Evolutionary conservation across 1,140 invertebrate genomes (phyloP).

Genomic region (Leguminivora glycinivorella): DNA sequence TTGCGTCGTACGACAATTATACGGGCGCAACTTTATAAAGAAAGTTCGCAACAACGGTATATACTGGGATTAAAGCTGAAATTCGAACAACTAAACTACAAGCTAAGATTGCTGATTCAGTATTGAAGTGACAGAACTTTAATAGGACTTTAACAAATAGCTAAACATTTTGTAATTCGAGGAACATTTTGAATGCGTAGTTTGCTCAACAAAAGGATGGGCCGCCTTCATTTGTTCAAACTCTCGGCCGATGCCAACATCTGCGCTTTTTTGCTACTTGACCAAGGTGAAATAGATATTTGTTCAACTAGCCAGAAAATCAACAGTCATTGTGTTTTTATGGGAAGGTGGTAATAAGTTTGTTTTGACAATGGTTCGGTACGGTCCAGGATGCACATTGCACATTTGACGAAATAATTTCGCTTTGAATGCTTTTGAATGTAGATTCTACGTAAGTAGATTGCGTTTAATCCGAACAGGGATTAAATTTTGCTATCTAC

Average conservation of each 20-base stretch:
- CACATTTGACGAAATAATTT: slow-evolving; percentile 31
- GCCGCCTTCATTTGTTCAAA: slow-evolving; percentile 56
- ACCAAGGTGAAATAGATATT: slow-evolving; percentile 69
- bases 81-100: slow-evolving; percentile 28
- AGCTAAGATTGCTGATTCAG: slow-evolving; percentile 42
- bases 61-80: slow-evolving; percentile 34
- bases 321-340: slow-evolving; percentile 65
- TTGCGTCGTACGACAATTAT: slow-evolving; percentile 71
- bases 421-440: slow-evolving; percentile 24
- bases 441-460: slow-evolving; percentile 5
- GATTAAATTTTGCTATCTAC: slow-evolving; percentile 2
- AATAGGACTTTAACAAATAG: slow-evolving; percentile 77
- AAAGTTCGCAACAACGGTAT: slow-evolving; percentile 29
- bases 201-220: slow-evolving; percentile 66
- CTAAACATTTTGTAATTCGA: slow-evolving; percentile 76
- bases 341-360: slow-evolving; percentile 63
- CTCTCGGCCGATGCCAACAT: slow-evolving; percentile 67
- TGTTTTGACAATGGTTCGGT: slow-evolving; percentile 58
- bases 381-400: slow-evolving; percentile 35
- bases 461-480: not conserved
- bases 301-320: slow-evolving; percentile 78
- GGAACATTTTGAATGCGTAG: slow-evolving; percentile 71
- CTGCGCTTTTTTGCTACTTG: slow-evolving; percentile 67
- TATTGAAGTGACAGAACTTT: slow-evolving; percentile 67
- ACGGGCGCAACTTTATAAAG: slow-evolving; percentile 42